Evolutionary conservation across 2,888 invertebrate genomes (phyloP).

Genomic region (Apodemia zela): DNA sequence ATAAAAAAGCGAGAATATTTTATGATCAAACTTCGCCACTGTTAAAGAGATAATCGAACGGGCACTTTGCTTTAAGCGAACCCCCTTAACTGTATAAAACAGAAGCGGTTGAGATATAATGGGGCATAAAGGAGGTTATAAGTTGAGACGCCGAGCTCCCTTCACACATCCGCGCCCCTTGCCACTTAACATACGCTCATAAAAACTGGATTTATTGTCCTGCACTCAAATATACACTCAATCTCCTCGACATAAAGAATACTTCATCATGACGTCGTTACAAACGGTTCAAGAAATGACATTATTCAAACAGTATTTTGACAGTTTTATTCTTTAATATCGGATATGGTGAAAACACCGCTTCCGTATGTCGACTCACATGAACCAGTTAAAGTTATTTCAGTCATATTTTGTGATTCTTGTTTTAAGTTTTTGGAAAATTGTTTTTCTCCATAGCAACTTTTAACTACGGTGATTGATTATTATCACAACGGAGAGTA

Average conservation of each 20-base stretch:
- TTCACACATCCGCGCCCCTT: slow-evolving; percentile 22
- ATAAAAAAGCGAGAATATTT: no score
- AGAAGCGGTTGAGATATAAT: slow-evolving; percentile 27
- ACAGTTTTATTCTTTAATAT: slow-evolving; percentile 68
- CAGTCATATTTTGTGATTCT: no score
- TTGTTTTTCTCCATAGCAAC: no score
- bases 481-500: no score
- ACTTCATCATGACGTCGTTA: slow-evolving; percentile 19
- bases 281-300: slow-evolving; percentile 37
- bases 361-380: slow-evolving; percentile 29
- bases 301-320: slow-evolving; percentile 65
- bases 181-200: slow-evolving; percentile 33
- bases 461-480: no score
- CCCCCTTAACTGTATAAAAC: slow-evolving; percentile 19
- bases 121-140: slow-evolving; percentile 28
- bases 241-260: not conserved
- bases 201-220: slow-evolving; percentile 23
- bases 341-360: slow-evolving; percentile 19
- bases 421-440: no score
- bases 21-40: no score
- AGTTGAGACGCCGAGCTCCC: slow-evolving; percentile 26
- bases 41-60: no score
- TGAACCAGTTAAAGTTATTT: not conserved
- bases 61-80: not conserved
- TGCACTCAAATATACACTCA: slow-evolving; percentile 21